Base-by-base conservation (phyloP, 1,140 invertebrate species). In the Ganaspis sp. region DNA sequence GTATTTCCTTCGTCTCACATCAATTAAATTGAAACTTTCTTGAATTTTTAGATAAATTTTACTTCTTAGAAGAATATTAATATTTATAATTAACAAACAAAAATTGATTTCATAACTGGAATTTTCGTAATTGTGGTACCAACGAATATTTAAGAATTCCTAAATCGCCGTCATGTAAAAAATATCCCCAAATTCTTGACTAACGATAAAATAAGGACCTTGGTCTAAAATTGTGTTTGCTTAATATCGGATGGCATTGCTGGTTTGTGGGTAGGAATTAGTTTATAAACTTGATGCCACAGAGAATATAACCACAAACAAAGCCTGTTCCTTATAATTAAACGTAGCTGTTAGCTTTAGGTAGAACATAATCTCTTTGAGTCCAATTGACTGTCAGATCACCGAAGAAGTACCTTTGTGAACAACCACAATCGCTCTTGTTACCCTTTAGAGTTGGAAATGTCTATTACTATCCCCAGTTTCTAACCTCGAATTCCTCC, bases 291-390 rank as follows among this genome's bases (percentile, higher is more conserved):
- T 64, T 15, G 11, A n/a, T 64, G 26, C 45, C 45, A 49, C 15
- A 6, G 21, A 64, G 54, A 26, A 64, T 64, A 26, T 23, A 64
- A 26, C 23, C 54, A 23, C 21, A 12, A 64, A 11, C 23, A 29
- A 64, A 64, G 15, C 23, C 26, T 29, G 26, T 64, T 29, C 58
- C 58, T 64, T 64, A 64, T 34, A 64, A 34, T 64, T 64, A 34
- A 64, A 26, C 1, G 21, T 12, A 26, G 23, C 9, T 64, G 58
- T 21, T 64, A 29, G 58, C 58, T 64, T 64, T n/a, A 1, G 3
- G 58, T 12, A n/a, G 23, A 64, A 34, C 26, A 64, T 64, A 64
- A 64, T 29, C 58, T 64, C 21, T 26, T 64, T 64, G 58, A 64
- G 58, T 26, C 26, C 21, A 4, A 64, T 64, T 64, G 26, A 64